Evolutionary conservation across 2,113 vertebrate species (phyloP).

Genomic region (Oncorhynchus gorbuscha): DNA sequence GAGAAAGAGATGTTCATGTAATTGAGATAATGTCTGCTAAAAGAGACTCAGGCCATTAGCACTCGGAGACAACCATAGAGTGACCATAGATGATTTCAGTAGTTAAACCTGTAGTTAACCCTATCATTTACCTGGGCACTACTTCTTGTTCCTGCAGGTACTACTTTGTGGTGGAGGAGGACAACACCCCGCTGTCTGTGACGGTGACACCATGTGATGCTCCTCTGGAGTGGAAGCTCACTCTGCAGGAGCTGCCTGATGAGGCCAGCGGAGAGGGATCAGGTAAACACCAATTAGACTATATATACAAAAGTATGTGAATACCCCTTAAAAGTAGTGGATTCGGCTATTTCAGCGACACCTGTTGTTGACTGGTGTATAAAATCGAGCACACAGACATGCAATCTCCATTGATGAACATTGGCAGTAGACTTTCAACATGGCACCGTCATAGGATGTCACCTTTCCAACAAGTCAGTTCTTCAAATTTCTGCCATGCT

Average conservation of each 20-base stretch:
- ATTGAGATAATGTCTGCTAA: constrained; percentile 37
- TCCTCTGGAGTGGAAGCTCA: constrained; percentile 94
- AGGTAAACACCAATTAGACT: constrained; percentile 72
- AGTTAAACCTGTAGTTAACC: not conserved
- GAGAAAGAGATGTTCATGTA: constrained; percentile 20
- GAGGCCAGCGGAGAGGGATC: constrained; percentile 90
- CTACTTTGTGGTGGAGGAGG: constrained; percentile 97
- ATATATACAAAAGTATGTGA: too few species aligned
- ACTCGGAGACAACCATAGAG: not conserved
- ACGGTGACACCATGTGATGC: constrained; percentile 95
- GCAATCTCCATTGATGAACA: too few species aligned
- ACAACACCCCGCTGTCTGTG: constrained; percentile 94
- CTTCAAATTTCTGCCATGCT: too few species aligned
- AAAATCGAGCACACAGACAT: too few species aligned
- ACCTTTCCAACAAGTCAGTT: too few species aligned
- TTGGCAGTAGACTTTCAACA: too few species aligned
- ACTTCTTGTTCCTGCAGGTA: constrained; percentile 76
- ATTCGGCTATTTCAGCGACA: too few species aligned
- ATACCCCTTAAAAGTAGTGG: too few species aligned
- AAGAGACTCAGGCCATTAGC: not conserved
- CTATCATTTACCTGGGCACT: not conserved
- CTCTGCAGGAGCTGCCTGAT: constrained; percentile 93
- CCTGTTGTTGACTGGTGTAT: too few species aligned
- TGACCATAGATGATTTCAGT: not conserved
- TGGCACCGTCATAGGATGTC: too few species aligned